These are phyloP conservation scores for Hippocampus guttulatus DNA, from an alignment of 2,113 vertebrate genomes.

Conservation along the genomic window DNA sequence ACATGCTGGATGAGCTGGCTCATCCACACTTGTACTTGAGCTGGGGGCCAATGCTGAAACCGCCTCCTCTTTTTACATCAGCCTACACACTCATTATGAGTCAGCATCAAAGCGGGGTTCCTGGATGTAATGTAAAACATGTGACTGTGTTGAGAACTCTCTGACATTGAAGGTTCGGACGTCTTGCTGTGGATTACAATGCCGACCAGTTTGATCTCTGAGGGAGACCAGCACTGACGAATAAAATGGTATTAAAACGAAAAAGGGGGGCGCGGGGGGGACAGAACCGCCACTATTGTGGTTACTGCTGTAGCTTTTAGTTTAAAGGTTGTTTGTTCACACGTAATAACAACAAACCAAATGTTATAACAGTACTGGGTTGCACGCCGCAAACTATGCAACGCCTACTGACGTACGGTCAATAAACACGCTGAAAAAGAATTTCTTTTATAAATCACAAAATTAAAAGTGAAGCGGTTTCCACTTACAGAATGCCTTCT, in stretches of 20 bases:
- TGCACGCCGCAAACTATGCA: neutral
- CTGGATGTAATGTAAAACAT: neutral
- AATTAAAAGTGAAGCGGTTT: neutral
- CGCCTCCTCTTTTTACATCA: neutral
- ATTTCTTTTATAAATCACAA: neutral
- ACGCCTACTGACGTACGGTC: neutral
- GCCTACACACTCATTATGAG: conserved; percentile 11
- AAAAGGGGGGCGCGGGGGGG: neutral
- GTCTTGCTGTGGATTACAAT: conserved; percentile 23
- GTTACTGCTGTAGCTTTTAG: neutral
- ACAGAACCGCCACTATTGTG: neutral
- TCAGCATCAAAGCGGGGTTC: conserved; percentile 26
- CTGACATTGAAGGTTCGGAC: neutral
- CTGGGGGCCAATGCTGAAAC: neutral
- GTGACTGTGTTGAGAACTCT: neutral
- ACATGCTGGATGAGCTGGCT: neutral
- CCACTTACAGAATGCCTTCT: conserved; percentile 52
- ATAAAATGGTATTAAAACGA: neutral
- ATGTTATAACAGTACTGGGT: neutral
- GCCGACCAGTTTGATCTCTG: conserved; percentile 8
- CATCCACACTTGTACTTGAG: neutral
- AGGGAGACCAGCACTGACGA: neutral
- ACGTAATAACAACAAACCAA: neutral
- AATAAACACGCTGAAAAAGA: neutral
- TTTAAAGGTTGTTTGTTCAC: neutral